Conservation (phyloP, 2,113 vertebrate genomes). For the Dipodomys stephensi region DNA sequence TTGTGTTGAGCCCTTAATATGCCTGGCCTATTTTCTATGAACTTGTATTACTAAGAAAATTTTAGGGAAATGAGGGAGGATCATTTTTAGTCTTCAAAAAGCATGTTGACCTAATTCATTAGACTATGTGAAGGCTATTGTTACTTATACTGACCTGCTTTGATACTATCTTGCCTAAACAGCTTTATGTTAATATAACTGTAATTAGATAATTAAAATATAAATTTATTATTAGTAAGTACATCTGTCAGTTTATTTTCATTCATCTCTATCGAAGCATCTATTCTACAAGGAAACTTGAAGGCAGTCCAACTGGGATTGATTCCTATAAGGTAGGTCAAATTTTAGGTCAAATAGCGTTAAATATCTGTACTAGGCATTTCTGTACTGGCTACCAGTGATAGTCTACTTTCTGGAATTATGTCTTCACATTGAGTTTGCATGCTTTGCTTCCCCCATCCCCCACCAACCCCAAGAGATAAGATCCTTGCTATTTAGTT, state of each 20-base stretch:
- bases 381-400: background rate
- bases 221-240: slow-evolving; percentile 54
- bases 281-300: slow-evolving; percentile 33
- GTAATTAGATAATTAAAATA: slow-evolving; percentile 22
- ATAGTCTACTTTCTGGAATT: background rate
- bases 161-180: slow-evolving; percentile 54
- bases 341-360: slow-evolving; percentile 24
- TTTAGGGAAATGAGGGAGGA: slow-evolving; percentile 44
- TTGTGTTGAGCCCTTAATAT: slow-evolving; percentile 48
- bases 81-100: slow-evolving; percentile 73
- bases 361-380: slow-evolving; percentile 34
- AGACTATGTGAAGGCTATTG: background rate
- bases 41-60: background rate
- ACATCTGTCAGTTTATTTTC: slow-evolving; percentile 35
- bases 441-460: too few relatives aligned
- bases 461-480: too few relatives aligned
- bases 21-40: slow-evolving; percentile 35
- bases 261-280: slow-evolving; percentile 29
- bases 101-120: slow-evolving; percentile 55
- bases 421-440: background rate
- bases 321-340: slow-evolving; percentile 30
- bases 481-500: too few relatives aligned
- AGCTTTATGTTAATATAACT: slow-evolving; percentile 40
- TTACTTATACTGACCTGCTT: slow-evolving; percentile 48
- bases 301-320: slow-evolving; percentile 6